Evolutionary conservation across 2,797 vertebrate species (phyloP).

Genomic region (Columba guinea): DNA sequence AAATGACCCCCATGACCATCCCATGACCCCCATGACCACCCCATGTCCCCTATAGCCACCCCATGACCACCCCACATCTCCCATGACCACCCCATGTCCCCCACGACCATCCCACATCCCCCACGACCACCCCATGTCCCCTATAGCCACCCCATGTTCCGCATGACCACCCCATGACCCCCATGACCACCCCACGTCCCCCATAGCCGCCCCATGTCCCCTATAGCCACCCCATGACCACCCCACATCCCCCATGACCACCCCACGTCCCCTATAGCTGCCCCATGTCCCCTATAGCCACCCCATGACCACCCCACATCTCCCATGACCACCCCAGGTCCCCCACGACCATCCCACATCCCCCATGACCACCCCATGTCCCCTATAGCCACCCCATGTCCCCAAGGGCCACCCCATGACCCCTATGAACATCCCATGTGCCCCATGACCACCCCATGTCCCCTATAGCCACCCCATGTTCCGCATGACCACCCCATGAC

Average conservation of each 20-base stretch:
- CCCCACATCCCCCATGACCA: too few relatives aligned
- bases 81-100: accelerated
- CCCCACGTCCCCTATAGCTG: accelerated
- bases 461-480: too few relatives aligned
- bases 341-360: too few relatives aligned
- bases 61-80: accelerated
- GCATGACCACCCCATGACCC: accelerated
- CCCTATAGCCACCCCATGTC: too few relatives aligned
- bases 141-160: accelerated
- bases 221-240: not conserved
- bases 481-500: too few relatives aligned
- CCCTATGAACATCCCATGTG: too few relatives aligned
- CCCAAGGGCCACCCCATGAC: accelerated
- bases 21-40: not conserved
- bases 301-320: too few relatives aligned
- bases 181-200: accelerated
- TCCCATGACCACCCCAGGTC: accelerated
- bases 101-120: too few relatives aligned
- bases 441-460: not conserved
- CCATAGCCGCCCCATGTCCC: too few relatives aligned
- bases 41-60: not conserved
- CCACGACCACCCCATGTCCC: too few relatives aligned
- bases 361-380: accelerated
- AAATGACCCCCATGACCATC: too few relatives aligned
- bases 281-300: accelerated